Evolutionary conservation across 2,888 invertebrate genomes (phyloP), one percentile per base, ranked within the genome.

Genomic region (Aleiodes alternator): DNA sequence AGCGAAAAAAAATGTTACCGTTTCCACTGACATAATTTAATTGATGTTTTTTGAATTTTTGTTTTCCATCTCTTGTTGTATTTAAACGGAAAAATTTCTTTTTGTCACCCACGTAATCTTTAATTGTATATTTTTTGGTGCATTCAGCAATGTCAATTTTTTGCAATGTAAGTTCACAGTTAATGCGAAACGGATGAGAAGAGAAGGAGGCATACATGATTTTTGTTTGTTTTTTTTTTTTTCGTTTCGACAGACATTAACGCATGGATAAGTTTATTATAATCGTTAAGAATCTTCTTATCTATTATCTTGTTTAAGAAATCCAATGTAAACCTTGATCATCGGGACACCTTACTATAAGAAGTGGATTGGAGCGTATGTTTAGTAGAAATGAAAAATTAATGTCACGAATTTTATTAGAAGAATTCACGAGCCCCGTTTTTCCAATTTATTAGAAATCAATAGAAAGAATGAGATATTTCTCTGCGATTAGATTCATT

Each of bases 291-390:
- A 77, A 80, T 81, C 78, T 79, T 77, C 69, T 61, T 59, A 66
- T 75, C 51, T n/a, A 31, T 68, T 68, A 11, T 50, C 23, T 68
- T 51, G 14, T 66, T 72, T 55, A 73, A 82, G 85, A 87, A 87
- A 88, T 87, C 88, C 86, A 88, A 87, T 87, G 87, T 88, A 87
- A 88, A 88, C 87, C 88, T 88, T 87, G 81, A 79, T 82, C 81
- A 81, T 78, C 80, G 79, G 80, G 80, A 81, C 78, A 88, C 88
- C 88, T 88, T 88, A 88, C 88, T 88, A 88, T 88, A 88, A 88
- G 88, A 87, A 88, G 83, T 88, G 87, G 88, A 88, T 88, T 87
- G 86, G 84, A 88, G 82, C 82, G 81, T 83, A 79, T 82, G 80
- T 81, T 82, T 82, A 81, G 82, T 83, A 81, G 82, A 81, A 80